Conservation (phyloP, 2,797 vertebrate genomes). For the Danio tinwini region DNA sequence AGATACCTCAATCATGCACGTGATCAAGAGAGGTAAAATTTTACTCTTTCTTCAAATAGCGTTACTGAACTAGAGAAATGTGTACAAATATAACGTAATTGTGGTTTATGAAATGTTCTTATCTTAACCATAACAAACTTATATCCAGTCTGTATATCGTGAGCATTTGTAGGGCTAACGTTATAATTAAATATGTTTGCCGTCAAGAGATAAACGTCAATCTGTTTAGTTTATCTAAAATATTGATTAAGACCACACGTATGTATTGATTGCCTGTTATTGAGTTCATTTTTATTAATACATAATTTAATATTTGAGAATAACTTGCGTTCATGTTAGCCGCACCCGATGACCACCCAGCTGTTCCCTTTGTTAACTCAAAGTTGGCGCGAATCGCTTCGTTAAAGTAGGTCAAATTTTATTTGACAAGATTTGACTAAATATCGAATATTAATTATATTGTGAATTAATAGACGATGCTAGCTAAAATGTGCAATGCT, state of each 20-base stretch:
- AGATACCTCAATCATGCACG: constrained; percentile 81
- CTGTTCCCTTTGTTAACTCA: constrained; percentile 25
- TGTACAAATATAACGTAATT: not conserved
- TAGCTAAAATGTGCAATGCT: not conserved
- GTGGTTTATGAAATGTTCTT: not conserved
- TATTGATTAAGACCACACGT: not conserved
- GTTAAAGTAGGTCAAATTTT: not conserved
- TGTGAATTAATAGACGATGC: not conserved
- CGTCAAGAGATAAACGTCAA: not conserved
- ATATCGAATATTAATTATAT: not conserved
- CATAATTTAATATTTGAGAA: not conserved
- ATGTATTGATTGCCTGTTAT: not conserved
- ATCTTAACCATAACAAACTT: not conserved
- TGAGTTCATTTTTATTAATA: not conserved
- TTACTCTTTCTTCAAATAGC: not conserved
- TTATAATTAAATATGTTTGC: not conserved
- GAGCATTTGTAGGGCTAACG: not conserved
- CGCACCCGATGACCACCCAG: not conserved
- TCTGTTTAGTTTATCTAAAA: not conserved
- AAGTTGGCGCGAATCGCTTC: constrained; percentile 37
- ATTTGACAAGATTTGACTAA: not conserved
- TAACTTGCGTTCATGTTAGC: not conserved
- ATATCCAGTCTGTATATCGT: too few relatives aligned
- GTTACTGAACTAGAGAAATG: too few relatives aligned
- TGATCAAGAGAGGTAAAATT: constrained; percentile 89